A percentile compares a stretch with the other conserved stretches of the same genome.
Evolutionary conservation across 2,797 vertebrate species (phyloP).

Genomic region (Rhincodon typus): DNA sequence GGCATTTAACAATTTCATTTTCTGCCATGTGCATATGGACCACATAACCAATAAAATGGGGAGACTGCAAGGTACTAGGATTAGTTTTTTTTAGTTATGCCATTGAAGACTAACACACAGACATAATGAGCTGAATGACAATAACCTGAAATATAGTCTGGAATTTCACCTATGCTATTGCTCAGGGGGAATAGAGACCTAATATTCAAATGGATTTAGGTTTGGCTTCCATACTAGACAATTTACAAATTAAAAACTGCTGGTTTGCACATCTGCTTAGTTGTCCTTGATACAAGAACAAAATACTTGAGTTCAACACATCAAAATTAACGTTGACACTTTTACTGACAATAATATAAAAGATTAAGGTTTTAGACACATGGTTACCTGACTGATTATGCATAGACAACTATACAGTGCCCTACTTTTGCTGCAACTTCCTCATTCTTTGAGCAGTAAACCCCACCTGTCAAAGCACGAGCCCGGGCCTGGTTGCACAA

Average conservation of each 20-base stretch:
- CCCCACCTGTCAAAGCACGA: neutral
- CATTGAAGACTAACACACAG: neutral
- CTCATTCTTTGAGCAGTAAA: neutral
- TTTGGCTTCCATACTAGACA: neutral
- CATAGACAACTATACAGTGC: neutral
- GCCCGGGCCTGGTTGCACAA: neutral
- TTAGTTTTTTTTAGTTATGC: neutral
- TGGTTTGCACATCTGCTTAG: neutral
- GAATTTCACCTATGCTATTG: neutral
- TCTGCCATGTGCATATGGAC: neutral
- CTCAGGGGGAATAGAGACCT: neutral
- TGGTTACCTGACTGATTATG: neutral
- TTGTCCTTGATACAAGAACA: neutral
- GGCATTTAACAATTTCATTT: neutral
- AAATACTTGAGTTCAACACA: neutral
- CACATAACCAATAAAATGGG: neutral
- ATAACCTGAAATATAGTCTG: neutral
- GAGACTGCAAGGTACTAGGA: neutral
- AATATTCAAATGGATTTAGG: neutral
- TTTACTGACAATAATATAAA: neutral
- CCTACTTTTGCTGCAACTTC: neutral
- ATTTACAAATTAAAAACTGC: neutral
- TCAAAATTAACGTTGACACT: neutral
- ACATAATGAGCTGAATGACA: neutral
- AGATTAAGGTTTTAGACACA: neutral